phyloP scores from a whole-genome alignment of 2,888 invertebrate species.

The Eilema sororculum region DNA sequence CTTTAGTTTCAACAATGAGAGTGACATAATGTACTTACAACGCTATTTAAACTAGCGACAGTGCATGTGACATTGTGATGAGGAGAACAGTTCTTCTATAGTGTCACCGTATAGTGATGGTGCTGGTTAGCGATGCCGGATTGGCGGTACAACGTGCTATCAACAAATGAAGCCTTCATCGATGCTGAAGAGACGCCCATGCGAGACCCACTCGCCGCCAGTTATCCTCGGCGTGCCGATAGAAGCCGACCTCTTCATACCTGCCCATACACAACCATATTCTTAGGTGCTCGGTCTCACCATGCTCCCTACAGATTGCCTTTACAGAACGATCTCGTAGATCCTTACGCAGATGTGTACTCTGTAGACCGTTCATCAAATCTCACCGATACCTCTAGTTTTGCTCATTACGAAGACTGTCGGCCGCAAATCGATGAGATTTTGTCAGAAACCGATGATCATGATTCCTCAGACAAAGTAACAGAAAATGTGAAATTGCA shows the following conservation, averaged over 20 bases:
- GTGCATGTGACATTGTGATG: slow-evolving; percentile 56
- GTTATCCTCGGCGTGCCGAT: slow-evolving; percentile 85
- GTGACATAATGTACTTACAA: slow-evolving; percentile 59
- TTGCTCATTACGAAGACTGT: slow-evolving; percentile 82
- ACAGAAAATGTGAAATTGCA: slow-evolving; percentile 68
- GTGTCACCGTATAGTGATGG: slow-evolving; percentile 73
- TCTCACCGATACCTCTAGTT: slow-evolving; percentile 83
- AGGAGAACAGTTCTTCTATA: slow-evolving; percentile 52
- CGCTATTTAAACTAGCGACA: slow-evolving; percentile 37
- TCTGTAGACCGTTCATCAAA: slow-evolving; percentile 83
- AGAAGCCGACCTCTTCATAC: slow-evolving; percentile 81
- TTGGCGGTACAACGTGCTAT: slow-evolving; percentile 86
- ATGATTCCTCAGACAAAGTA: slow-evolving; percentile 57
- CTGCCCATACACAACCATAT: slow-evolving; percentile 83
- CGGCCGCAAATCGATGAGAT: slow-evolving; percentile 72
- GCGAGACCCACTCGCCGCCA: slow-evolving; percentile 78
- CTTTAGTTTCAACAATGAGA: slow-evolving; percentile 59
- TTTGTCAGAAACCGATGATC: slow-evolving; percentile 62
- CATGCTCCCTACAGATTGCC: slow-evolving; percentile 70
- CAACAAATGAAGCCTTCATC: slow-evolving; percentile 84
- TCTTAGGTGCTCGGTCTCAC: slow-evolving; percentile 72
- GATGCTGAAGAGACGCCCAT: slow-evolving; percentile 69
- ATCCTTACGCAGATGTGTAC: slow-evolving; percentile 78
- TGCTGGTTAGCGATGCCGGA: slow-evolving; percentile 82
- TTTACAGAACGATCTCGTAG: slow-evolving; percentile 76